Percentiles rank a stretch among this genome's conserved stretches.
Conservation (phyloP, 2,113 vertebrate genomes). For the Archocentrus centrarchus region DNA sequence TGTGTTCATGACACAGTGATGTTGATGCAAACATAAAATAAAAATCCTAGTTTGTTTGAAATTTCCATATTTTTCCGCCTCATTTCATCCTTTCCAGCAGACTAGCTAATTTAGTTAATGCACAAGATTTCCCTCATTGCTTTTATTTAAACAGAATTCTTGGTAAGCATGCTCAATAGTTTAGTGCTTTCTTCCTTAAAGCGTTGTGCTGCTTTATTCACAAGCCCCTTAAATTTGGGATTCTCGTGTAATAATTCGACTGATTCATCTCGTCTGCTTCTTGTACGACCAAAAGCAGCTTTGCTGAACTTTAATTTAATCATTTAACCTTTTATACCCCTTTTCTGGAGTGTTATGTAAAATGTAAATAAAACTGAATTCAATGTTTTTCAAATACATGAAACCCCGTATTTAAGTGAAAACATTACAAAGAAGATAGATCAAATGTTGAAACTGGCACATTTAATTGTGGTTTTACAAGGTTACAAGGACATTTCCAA, state of each 20-base stretch:
- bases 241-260: neutral
- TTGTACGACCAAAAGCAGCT: neutral
- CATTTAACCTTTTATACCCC: neutral
- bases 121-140: conserved; percentile 8
- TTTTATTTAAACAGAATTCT: conserved; percentile 12
- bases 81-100: conserved; percentile 45
- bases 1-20: neutral
- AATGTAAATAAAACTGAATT: conserved; percentile 3
- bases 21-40: conserved; percentile 7
- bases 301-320: neutral
- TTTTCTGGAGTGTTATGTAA: neutral
- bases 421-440: neutral
- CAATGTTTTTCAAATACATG: neutral
- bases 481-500: no score
- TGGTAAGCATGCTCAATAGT: neutral
- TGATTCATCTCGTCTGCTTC: neutral
- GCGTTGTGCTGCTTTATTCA: neutral
- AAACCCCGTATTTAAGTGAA: neutral
- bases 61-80: conserved; percentile 45
- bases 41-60: conserved; percentile 26
- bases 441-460: neutral
- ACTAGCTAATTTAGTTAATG: conserved; percentile 34
- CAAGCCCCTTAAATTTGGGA: neutral
- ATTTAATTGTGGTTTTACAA: neutral
- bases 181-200: conserved; percentile 4